Evolutionary conservation across 2,113 vertebrate genomes (phyloP).

Genomic region (Cryptomyrus ogoouensis): DNA sequence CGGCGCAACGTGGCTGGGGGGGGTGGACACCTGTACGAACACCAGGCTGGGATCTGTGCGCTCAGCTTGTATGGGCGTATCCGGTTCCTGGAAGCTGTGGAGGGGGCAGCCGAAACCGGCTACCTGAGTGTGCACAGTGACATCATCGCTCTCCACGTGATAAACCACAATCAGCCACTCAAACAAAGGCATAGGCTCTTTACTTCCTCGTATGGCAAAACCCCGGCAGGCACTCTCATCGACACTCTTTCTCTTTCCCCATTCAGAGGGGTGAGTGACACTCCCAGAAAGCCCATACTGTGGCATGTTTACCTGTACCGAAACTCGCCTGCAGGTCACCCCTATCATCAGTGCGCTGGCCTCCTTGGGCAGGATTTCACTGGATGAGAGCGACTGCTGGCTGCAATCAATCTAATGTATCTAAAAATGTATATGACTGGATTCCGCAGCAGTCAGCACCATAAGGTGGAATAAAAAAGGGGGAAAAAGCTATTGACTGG

Average conservation of each 20-base stretch:
- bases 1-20: background rate
- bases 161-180: background rate
- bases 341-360: background rate
- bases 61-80: background rate
- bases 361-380: background rate
- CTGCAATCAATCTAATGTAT: background rate
- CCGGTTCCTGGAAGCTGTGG: background rate
- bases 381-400: background rate
- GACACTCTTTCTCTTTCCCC: background rate
- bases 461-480: background rate
- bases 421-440: background rate
- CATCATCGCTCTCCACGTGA: background rate
- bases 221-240: background rate
- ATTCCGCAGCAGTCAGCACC: background rate
- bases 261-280: background rate
- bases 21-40: background rate
- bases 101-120: background rate
- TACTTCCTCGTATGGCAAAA: slow-evolving; percentile 6
- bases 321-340: slow-evolving; percentile 3
- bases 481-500: background rate
- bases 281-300: slow-evolving; percentile 8
- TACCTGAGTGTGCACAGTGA: background rate
- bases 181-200: background rate
- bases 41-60: background rate
- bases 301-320: background rate